phyloP scores from a whole-genome alignment of 2,113 vertebrate species.

The Eptatretus burgeri region DNA sequence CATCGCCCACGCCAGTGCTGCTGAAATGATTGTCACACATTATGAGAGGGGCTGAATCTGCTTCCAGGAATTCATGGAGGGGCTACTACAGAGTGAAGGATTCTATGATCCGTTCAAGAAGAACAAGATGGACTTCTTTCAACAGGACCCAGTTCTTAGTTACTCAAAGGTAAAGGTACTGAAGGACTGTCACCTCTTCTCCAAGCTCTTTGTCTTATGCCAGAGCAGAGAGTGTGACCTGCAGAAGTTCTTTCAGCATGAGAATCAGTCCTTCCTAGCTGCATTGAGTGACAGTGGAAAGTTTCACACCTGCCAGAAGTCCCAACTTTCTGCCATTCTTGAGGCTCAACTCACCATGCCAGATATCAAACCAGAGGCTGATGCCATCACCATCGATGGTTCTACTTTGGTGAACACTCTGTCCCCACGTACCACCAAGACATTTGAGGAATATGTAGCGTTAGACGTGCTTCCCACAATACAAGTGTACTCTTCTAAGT shows the following conservation, averaged over 20 bases:
- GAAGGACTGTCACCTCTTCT: constrained; percentile 10
- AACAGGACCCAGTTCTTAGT: constrained; percentile 3
- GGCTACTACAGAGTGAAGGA: too few relatives aligned
- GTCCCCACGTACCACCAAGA: background rate
- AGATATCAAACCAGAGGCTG: too few relatives aligned
- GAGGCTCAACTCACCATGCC: constrained; percentile 1
- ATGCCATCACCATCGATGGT: background rate
- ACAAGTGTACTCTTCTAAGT: background rate
- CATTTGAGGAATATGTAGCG: constrained; percentile 2
- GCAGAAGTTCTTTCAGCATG: constrained; percentile 8
- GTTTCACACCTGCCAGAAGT: constrained; percentile 8
- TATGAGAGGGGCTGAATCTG: too few relatives aligned
- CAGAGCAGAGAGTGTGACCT: constrained; percentile 10
- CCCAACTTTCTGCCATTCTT: constrained; percentile 7
- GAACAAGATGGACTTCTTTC: constrained; percentile 7
- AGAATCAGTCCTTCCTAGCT: constrained; percentile 7
- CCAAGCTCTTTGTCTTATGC: constrained; percentile 10
- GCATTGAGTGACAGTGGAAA: constrained; percentile 9
- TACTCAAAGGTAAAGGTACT: constrained; percentile 4
- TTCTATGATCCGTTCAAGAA: constrained; percentile 10
- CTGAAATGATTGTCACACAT: too few relatives aligned
- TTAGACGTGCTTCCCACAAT: constrained; percentile 2
- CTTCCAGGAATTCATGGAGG: too few relatives aligned
- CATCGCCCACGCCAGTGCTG: too few relatives aligned
- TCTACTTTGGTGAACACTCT: constrained; percentile 7